Evolutionary conservation across 35 echinoderm and acorn worm genomes (phyloP).

Genomic region (Eucidaris tribuloides): DNA sequence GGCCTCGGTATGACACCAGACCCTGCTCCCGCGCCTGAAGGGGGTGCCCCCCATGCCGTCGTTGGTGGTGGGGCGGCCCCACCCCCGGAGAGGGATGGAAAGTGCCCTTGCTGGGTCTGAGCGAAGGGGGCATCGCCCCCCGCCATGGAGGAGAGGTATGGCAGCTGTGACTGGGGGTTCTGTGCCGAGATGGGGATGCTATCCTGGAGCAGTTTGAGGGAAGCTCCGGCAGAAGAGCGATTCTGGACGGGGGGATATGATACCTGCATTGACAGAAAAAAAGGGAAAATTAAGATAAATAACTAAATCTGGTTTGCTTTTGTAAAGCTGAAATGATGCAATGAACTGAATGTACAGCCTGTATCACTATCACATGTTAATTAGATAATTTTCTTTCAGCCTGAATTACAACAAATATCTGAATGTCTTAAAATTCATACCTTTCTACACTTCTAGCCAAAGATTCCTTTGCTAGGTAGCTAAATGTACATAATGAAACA

Average conservation of each 20-base stretch:
- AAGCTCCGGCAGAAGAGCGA: conserved; percentile 35
- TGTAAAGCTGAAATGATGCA: too few species aligned
- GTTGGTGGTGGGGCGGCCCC: conserved; percentile 11
- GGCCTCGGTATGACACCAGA: conserved; percentile 77
- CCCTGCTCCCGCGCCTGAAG: not conserved
- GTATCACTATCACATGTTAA: too few species aligned
- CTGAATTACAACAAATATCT: too few species aligned
- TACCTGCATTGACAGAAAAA: conserved; percentile 32
- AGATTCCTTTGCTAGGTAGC: too few species aligned
- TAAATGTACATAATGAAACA: too few species aligned
- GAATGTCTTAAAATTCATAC: too few species aligned
- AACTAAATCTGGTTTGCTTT: not conserved
- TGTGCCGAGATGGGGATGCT: conserved; percentile 51
- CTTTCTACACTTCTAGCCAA: too few species aligned
- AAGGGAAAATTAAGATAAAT: too few species aligned
- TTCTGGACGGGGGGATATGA: conserved; percentile 90
- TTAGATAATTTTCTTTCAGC: too few species aligned
- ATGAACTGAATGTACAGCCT: too few species aligned
- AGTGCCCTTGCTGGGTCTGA: conserved; percentile 46
- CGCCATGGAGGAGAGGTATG: conserved; percentile 40
- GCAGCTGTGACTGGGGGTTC: conserved; percentile 37
- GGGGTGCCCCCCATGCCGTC: conserved; percentile 31
- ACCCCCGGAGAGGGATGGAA: conserved; percentile 26
- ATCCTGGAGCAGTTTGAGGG: conserved; percentile 57
- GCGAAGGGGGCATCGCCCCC: not conserved